Base-by-base conservation (phyloP, 2,797 vertebrate species). In the Sylvia borin region DNA sequence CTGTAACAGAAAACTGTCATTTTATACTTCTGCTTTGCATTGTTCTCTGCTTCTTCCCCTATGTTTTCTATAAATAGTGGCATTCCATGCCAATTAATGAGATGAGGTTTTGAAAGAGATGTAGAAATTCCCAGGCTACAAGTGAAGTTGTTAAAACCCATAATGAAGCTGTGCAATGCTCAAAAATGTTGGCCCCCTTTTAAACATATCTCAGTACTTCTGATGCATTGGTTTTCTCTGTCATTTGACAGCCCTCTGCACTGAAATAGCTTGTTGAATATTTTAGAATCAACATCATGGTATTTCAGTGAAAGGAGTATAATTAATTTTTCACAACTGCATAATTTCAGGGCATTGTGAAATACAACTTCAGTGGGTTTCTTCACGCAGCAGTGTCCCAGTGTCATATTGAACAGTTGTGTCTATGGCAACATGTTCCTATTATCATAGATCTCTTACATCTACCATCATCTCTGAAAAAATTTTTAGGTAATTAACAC, bases 381-480 rank as follows among this genome's bases (percentile, higher is more conserved):
- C 94, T 96, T 91, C 96, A 83, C 42, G 48, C 85, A 93, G 89
- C 91, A 96, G 48, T 40, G 15, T 72, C 91, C 87, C 29, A 15
- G 38, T 95, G 92, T 96, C 95, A 94, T 83, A 78, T 20, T 95
- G 95, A 96, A 96, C 92, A 81, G 55, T 95, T 27, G 97, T 97
- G 96, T 97, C 97, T 97, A 97, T 98, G 97, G 97, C 92, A 97
- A 97, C 96, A 95, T 83, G 68, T 32, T 91, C 61, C 75, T 95
- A 93, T 97, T 97, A 92, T 65, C 89, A 90, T 40, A 95, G 96
- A 95, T 88, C 85, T 95, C 82, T 53, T 93, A 90, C 88, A 95
- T 90, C 93, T 92, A 92, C 80, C 26, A 75, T 82, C 31, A 96
- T 88, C 93, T 91, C 76, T 87, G 77, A 58, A 58, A 58, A 58